Conservation (phyloP, 2,888 invertebrate genomes). For the Apotomis capreana region DNA sequence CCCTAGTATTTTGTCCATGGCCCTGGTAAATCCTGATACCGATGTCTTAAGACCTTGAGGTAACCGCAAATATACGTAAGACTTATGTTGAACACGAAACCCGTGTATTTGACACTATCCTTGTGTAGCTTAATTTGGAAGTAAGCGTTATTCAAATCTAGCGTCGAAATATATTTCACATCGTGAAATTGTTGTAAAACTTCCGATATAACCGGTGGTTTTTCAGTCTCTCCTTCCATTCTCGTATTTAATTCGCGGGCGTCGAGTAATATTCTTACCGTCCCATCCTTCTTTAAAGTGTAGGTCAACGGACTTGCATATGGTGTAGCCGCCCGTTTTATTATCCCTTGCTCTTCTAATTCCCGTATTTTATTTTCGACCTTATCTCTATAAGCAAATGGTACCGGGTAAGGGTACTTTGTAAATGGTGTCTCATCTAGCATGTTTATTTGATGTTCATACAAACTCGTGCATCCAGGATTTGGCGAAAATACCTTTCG, state of each 20-base stretch:
- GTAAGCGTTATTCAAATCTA: no score
- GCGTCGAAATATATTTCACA: background rate
- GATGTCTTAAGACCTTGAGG: no score
- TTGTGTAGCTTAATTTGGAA: slow-evolving; percentile 7
- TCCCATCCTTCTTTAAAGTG: background rate
- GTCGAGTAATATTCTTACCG: background rate
- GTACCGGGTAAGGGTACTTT: no score
- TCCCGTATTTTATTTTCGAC: background rate
- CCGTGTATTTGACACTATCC: background rate
- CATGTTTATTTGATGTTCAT: no score
- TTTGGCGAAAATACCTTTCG: no score
- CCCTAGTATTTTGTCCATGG: no score
- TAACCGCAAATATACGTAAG: no score
- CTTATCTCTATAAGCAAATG: background rate
- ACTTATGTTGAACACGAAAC: background rate
- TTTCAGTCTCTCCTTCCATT: slow-evolving; percentile 2
- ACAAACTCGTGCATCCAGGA: no score
- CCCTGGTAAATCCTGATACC: no score
- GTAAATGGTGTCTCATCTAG: no score
- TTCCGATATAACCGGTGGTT: background rate
- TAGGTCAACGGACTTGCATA: background rate
- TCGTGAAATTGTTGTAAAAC: slow-evolving; percentile 1
- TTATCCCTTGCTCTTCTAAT: background rate
- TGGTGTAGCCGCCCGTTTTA: background rate
- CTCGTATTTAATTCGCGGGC: background rate